A percentile compares a stretch with the other conserved stretches of the same genome.
phyloP scores from a whole-genome alignment of 2,113 vertebrate genomes.

The Motacilla alba region DNA sequence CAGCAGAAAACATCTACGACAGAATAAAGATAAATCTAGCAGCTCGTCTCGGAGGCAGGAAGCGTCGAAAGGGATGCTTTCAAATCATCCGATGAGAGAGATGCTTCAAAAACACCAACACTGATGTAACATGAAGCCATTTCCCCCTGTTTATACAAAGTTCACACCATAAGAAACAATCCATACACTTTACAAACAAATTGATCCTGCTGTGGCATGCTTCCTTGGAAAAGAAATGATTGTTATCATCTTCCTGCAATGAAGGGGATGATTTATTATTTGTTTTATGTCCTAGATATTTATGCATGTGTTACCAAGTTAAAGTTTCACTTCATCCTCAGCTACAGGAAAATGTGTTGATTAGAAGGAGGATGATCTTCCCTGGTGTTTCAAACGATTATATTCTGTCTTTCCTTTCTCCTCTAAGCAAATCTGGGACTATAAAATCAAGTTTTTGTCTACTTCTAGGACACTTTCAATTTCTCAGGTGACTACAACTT shows the following conservation, averaged over 20 bases:
- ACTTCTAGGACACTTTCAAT: not conserved
- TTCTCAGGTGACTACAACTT: not conserved
- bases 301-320: fast-evolving
- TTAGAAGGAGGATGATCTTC: not conserved
- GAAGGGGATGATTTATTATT: not conserved
- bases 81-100: not conserved
- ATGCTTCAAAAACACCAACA: not conserved
- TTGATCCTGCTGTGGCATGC: not conserved
- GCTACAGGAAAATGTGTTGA: not conserved
- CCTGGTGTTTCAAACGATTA: not conserved
- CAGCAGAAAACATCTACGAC: not conserved
- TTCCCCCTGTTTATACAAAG: not conserved
- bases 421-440: not conserved
- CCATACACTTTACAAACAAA: not conserved
- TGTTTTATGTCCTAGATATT: not conserved
- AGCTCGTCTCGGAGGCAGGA: not conserved
- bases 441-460: not conserved
- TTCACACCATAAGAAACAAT: not conserved
- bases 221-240: not conserved
- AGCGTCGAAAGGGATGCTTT: not conserved
- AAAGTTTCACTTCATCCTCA: not conserved
- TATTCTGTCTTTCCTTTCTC: not conserved
- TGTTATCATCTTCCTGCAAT: not conserved
- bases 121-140: not conserved
- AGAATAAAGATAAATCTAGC: not conserved